A percentile compares a stretch with the other conserved stretches of the same genome.
These are phyloP conservation scores for Plutella xylostella DNA, from an alignment of 2,888 invertebrate species.

Conservation along the genomic window DNA sequence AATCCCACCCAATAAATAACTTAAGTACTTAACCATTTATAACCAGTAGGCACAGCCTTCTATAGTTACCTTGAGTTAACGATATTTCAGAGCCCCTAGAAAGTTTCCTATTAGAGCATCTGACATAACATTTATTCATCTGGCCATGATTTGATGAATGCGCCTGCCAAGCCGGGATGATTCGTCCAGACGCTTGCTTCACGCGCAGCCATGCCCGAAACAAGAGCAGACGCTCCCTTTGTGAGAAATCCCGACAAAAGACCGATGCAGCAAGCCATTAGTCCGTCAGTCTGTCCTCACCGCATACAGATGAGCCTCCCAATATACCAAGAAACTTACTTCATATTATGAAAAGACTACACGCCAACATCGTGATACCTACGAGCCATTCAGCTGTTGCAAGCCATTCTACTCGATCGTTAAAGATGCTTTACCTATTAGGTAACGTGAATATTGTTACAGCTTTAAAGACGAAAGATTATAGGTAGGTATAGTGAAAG, in stretches of 20 bases:
- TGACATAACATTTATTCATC: no score
- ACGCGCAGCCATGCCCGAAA: neutral
- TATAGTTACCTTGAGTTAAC: no score
- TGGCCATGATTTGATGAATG: no score
- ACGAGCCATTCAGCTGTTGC: neutral
- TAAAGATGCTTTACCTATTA: constrained; percentile 6
- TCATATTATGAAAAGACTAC: neutral
- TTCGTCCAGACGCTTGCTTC: no score
- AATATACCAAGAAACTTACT: constrained; percentile 10
- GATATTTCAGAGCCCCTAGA: no score
- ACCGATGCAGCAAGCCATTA: constrained; percentile 39
- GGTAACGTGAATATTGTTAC: constrained; percentile 5
- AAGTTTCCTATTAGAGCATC: no score
- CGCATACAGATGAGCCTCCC: constrained; percentile 41
- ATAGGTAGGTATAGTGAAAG: constrained; percentile 30
- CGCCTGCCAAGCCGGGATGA: no score
- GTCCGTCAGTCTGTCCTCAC: constrained; percentile 34
- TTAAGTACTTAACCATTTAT: no score
- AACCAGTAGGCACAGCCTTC: no score
- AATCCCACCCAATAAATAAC: no score
- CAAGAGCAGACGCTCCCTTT: neutral
- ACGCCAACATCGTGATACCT: constrained; percentile 23
- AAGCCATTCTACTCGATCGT: constrained; percentile 1
- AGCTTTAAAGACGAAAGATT: constrained; percentile 6
- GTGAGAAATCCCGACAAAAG: constrained; percentile 45